A percentile compares a stretch with the other conserved stretches of the same genome.
These are phyloP conservation scores for Miichthys miiuy DNA, from an alignment of 2,797 vertebrate genomes.

Conservation along the genomic window DNA sequence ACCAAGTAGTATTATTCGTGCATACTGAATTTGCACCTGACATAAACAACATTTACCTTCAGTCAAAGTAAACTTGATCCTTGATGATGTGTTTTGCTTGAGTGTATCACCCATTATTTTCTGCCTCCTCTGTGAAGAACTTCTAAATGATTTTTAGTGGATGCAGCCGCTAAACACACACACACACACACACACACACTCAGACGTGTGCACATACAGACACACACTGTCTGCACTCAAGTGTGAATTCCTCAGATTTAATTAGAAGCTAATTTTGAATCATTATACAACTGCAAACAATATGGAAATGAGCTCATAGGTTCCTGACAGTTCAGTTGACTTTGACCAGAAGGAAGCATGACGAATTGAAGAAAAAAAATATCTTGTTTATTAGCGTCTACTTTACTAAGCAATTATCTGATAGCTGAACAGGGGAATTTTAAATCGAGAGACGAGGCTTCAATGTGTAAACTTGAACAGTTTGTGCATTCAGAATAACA, in stretches of 20 bases:
- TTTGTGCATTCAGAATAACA: constrained; percentile 22
- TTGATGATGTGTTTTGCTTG: constrained; percentile 61
- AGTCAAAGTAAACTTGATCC: constrained; percentile 65
- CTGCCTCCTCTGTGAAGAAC: constrained; percentile 71
- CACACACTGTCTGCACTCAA: constrained; percentile 74
- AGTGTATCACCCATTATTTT: constrained; percentile 67
- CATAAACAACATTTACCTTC: constrained; percentile 44
- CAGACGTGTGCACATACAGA: constrained; percentile 50
- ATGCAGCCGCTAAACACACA: constrained; percentile 34
- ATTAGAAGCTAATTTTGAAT: constrained; percentile 85
- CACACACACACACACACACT: constrained; percentile 27
- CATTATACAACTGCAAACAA: constrained; percentile 84
- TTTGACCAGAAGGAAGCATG: constrained; percentile 70
- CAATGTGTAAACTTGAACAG: constrained; percentile 25
- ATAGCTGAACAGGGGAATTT: constrained; percentile 43
- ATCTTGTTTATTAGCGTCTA: constrained; percentile 59
- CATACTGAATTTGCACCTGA: constrained; percentile 19
- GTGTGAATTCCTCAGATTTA: constrained; percentile 83
- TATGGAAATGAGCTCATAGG: constrained; percentile 81
- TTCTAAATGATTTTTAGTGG: constrained; percentile 75
- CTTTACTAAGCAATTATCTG: constrained; percentile 67
- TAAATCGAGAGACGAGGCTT: constrained; percentile 26
- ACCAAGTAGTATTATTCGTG: neutral
- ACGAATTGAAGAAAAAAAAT: constrained; percentile 51
- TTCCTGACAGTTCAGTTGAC: constrained; percentile 75